Evolutionary conservation across 2,113 vertebrate genomes (phyloP).

Genomic region (Pleuronectes platessa): DNA sequence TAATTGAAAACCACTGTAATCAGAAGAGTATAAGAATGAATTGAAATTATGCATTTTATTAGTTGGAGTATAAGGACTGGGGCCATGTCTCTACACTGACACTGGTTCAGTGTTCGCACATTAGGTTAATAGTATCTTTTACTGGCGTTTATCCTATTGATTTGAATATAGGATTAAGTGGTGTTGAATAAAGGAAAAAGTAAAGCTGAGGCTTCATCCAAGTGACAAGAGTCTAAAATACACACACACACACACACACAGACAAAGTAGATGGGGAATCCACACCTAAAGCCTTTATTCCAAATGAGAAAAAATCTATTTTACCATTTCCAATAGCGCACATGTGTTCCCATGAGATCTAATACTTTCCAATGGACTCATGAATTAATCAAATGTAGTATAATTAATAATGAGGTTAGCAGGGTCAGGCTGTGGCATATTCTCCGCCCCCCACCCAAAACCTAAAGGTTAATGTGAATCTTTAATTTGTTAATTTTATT

Average conservation of each 20-base stretch:
- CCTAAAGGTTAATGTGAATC: slow-evolving; percentile 76
- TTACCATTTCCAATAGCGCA: not conserved
- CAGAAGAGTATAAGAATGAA: slow-evolving; percentile 2
- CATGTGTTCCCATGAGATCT: slow-evolving; percentile 1
- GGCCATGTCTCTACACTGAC: too few relatives aligned
- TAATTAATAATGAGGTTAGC: slow-evolving; percentile 64
- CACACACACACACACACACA: not conserved
- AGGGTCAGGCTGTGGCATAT: slow-evolving; percentile 49
- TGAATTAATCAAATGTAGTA: slow-evolving; percentile 63
- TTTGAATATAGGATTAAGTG: not conserved
- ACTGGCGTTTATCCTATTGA: not conserved
- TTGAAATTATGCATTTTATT: too few relatives aligned
- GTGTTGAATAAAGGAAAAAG: not conserved
- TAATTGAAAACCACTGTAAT: slow-evolving; percentile 28
- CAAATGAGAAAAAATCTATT: not conserved
- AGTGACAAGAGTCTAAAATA: not conserved
- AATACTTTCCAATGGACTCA: slow-evolving; percentile 27
- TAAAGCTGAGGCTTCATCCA: not conserved
- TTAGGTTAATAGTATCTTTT: too few relatives aligned
- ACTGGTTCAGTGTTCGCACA: too few relatives aligned
- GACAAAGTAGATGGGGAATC: not conserved
- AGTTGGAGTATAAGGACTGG: too few relatives aligned
- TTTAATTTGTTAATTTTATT: slow-evolving; percentile 53
- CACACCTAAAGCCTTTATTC: not conserved
- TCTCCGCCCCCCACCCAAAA: slow-evolving; percentile 14